Base-by-base conservation (phyloP, 2,888 invertebrate genomes). In the Podabrus alpinus region DNA sequence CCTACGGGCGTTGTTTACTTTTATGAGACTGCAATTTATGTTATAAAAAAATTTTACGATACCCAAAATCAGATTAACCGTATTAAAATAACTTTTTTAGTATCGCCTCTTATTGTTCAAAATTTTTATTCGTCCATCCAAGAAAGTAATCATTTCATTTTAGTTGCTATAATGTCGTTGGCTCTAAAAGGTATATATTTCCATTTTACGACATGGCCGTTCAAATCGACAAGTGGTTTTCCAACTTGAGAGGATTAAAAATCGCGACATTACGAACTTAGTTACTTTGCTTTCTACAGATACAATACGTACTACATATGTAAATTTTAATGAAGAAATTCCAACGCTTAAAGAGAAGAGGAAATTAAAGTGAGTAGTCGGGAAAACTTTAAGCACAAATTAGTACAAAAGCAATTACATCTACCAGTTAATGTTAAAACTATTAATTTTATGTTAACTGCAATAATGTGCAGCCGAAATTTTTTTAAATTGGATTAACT, bases 11-110 rank as follows among this genome's bases (percentile, higher is more conserved):
- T 19, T 71, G 60, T 62, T 68, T 59, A 62, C 62, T 72, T 71
- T 72, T 72, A 72, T 59, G 68, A 68, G 29, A 66, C 29, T 67
- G 29, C 29, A 59, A 59, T 66, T 66, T 29, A 17, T 21, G 67
- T 68, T 72, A 72, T 68, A 72, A 72, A 72, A 13, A 72, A 72
- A 67, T 72, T 71, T 71, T 71, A 72, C 61, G 72, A 68, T 29
- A 29, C 72, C 68, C 29, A 61, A 72, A 68, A 68, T 72, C 68
- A 72, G 72, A 72, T 72, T 72, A 72, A 29, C 15, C 5, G 29
- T 61, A 72, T 68, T 72, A 72, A 68, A 45, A 72, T 72, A 72
- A 72, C 68, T 62, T 68, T 45, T 68, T 72, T 72, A 61, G 29
- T 24, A 29, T 13, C 61, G 19, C 29, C n/a, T 24, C 68, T 68